Evolutionary conservation across 1,140 invertebrate genomes (phyloP), one percentile per base, ranked within the genome.

Genomic region (Contarinia nasturtii): DNA sequence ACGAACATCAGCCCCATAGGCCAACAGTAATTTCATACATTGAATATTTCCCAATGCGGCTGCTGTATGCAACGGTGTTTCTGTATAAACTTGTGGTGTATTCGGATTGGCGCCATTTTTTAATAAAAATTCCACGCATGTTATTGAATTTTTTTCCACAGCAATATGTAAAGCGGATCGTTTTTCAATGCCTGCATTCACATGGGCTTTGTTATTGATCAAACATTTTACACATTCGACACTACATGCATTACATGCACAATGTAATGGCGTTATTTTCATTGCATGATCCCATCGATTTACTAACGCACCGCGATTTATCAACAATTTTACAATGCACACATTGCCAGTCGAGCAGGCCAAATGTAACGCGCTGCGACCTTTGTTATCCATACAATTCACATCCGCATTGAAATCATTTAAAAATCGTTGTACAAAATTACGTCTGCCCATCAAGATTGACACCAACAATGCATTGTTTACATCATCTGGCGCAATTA

Each of bases 31-130:
- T 55, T 76, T 74, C 4, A 83, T 67, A 55, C 80, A 82, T 45
- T 67, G 65, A 0, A 71, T 65, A 22, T 75, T 75, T 10, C 85
- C 85, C 33, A 82, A 63, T 41, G 78, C 73, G 15, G 82, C 79
- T 10, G 85, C 84, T 3, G 87, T 76, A 51, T 89, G 86, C 4
- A 91, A 59, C 0, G 86, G 83, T 0, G 85, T 86, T 66, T 87
- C 83, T 4, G 79, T 85, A 52, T 77, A 85, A 20, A 84, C 80
- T 68, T 83, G 80, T n/a, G 77, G 75, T 47, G 79, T 83, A 53
- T 84, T 82, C 38, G 82, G 79, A 54, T 71, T 74, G 4, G 82
- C 82, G 21, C 80, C 79, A 40, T 74, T 71, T 52, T 77, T 70
- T 21, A 86, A 56, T 40, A 86, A 61, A 46, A 68, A 68, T 52